Evolutionary conservation across 2,888 invertebrate species (phyloP), one percentile per base, ranked within the genome.

Genomic region (Thymelicus acteon): DNA sequence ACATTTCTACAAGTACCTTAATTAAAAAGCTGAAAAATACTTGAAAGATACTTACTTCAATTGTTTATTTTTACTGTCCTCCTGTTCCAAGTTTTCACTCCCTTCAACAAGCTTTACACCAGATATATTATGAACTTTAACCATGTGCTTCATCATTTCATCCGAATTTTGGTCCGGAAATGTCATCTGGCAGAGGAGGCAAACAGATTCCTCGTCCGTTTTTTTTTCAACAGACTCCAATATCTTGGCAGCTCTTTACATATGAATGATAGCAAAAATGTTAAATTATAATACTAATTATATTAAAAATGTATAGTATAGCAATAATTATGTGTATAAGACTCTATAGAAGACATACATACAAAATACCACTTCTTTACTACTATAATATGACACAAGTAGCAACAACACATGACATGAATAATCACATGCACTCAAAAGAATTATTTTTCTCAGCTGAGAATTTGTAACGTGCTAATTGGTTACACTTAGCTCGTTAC

Each of bases 131-230:
- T 61, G 61, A 12, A 61, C 47, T 5, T 44, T 39, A 24, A 13
- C 15, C 61, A 61, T 61, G 24, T 61, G 61, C 3, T 61, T 47
- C 39, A 61, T 24, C 61, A 61, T 24, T 13, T 44, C 24, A 44
- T 44, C 40, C 5, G 61, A 24, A 3, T 47, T 24, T 5, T 61
- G 61, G 15, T 15, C 40, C 6, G 47, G 24, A 61, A 61, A 61
- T 6, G 61, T 47, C 47, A 6, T 47, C 61, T 61, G 47, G 39
- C 61, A 61, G 61, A 61, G 61, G 10, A 61, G 61, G 24, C 61
- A 61, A 1, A 61, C 40, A 6, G 61, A 61, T 19, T 61, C 61
- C 61, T 61, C 61, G 1, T 24, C 47, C 4, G 13, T 7, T 47
- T 61, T 61, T 13, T 10, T 61, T n/a, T 37, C 39, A 61, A 24